phyloP scores from a whole-genome alignment of 2,888 invertebrate genomes.

The Papilio demoleus region DNA sequence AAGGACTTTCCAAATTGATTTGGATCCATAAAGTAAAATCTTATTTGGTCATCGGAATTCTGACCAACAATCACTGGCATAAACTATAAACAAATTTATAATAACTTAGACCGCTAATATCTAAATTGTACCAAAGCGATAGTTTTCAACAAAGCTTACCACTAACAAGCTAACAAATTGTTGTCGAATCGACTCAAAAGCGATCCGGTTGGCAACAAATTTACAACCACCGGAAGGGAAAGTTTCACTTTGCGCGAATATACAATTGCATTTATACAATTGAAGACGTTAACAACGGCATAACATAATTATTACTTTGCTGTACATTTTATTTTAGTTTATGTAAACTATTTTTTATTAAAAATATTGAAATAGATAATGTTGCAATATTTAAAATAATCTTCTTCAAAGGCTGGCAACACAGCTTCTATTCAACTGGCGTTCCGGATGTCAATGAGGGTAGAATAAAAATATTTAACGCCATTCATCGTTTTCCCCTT shows the following conservation, averaged over 20 bases:
- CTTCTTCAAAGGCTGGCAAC: no score
- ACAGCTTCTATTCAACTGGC: no score
- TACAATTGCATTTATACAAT: not conserved
- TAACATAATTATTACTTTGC: no score
- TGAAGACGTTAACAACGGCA: not conserved
- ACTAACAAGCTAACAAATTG: constrained; percentile 14
- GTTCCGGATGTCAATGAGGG: no score
- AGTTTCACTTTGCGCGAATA: not conserved
- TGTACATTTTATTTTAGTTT: no score
- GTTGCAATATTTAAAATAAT: no score
- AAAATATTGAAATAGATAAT: no score
- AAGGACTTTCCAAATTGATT: constrained; percentile 84
- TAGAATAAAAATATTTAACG: no score
- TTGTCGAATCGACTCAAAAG: constrained; percentile 18
- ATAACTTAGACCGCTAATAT: not conserved
- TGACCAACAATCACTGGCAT: constrained; percentile 76
- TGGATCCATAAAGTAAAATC: constrained; percentile 81
- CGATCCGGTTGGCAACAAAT: constrained; percentile 9
- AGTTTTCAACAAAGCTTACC: constrained; percentile 5
- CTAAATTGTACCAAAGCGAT: not conserved
- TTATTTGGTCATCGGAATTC: constrained; percentile 75
- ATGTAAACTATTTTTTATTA: no score
- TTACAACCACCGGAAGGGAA: not conserved
- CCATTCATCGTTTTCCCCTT: no score
- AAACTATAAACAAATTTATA: constrained; percentile 61